Conservation (phyloP, 2,797 vertebrate genomes). For the Ctenopoma multispine region DNA sequence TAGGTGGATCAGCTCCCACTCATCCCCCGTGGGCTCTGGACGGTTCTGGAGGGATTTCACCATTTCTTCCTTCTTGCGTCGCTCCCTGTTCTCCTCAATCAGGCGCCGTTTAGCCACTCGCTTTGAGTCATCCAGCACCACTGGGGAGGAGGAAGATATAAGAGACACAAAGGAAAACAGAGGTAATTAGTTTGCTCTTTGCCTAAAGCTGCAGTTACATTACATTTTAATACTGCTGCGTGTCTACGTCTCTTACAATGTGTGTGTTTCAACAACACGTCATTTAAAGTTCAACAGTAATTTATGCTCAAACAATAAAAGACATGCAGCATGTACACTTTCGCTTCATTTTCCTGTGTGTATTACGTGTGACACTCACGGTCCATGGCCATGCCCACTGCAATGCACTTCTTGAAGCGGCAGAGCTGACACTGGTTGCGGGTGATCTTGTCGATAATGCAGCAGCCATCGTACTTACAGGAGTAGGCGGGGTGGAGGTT, state of each 20-base stretch:
- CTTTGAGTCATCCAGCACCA: constrained; percentile 98
- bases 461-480: constrained; percentile 98
- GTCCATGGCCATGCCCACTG: constrained; percentile 99
- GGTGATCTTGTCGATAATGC: constrained; percentile 98
- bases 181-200: not conserved
- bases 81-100: constrained; percentile 97
- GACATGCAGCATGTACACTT: too few relatives aligned
- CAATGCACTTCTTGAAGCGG: constrained; percentile 98
- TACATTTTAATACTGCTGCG: not conserved
- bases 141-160: constrained; percentile 65
- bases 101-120: constrained; percentile 96
- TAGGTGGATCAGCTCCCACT: constrained; percentile 96
- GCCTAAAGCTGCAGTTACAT: not conserved
- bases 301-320: not conserved
- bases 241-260: too few relatives aligned
- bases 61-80: constrained; percentile 95
- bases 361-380: constrained; percentile 82
- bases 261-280: not conserved
- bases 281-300: not conserved
- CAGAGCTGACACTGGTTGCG: constrained; percentile 99
- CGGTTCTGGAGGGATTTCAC: constrained; percentile 93
- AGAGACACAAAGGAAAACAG: not conserved
- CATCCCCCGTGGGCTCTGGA: constrained; percentile 92
- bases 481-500: constrained; percentile 97
- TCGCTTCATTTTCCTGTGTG: not conserved